phyloP scores from a whole-genome alignment of 2,888 invertebrate genomes.

The Andrena chrysosceles region DNA sequence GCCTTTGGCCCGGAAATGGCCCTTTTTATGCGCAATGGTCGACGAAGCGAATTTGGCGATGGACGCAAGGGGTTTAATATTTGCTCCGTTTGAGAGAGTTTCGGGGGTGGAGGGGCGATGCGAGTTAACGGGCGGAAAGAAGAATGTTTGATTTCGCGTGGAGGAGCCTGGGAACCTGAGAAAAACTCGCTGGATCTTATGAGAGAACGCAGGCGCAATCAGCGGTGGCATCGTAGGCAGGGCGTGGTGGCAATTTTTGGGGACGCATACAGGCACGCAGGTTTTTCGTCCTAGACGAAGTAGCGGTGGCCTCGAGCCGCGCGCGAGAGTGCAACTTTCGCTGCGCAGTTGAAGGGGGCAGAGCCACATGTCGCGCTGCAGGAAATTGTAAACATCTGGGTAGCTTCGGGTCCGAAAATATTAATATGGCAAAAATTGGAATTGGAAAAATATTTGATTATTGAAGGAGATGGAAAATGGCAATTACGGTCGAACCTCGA shows the following conservation, averaged over 20 bases:
- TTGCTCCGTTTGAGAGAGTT: background rate
- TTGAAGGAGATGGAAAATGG: too few relatives aligned
- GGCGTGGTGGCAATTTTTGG: constrained; percentile 73
- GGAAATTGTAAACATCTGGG: too few relatives aligned
- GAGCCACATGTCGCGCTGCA: too few relatives aligned
- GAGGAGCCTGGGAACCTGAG: background rate
- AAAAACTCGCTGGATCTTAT: constrained; percentile 37
- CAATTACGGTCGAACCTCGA: too few relatives aligned
- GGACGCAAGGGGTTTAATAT: background rate
- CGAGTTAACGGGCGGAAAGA: background rate
- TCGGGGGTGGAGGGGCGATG: background rate
- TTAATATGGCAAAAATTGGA: too few relatives aligned
- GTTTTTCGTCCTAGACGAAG: constrained; percentile 35
- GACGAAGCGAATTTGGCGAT: too few relatives aligned
- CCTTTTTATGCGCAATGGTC: too few relatives aligned
- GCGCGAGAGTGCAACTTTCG: background rate
- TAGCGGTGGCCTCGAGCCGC: constrained; percentile 24
- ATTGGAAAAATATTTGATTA: too few relatives aligned
- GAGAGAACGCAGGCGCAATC: constrained; percentile 47
- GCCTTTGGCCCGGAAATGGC: too few relatives aligned
- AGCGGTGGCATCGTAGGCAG: constrained; percentile 50
- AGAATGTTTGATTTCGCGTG: constrained; percentile 32
- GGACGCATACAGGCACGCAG: constrained; percentile 45
- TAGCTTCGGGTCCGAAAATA: too few relatives aligned
- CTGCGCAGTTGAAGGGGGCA: too few relatives aligned